Conservation (phyloP, 1,140 invertebrate genomes). For the Triops longicaudatus region DNA sequence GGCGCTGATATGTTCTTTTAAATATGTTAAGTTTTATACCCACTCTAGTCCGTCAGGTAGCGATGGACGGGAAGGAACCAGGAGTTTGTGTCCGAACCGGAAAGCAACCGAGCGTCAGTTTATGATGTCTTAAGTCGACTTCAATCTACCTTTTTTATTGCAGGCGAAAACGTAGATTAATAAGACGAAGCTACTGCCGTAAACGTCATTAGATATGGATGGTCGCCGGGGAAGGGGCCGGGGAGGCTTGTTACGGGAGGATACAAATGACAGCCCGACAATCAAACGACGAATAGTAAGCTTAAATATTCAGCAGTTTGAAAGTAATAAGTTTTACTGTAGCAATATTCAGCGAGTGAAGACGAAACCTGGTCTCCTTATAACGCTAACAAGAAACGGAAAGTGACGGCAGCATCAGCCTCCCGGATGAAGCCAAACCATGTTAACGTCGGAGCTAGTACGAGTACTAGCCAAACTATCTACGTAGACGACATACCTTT, state of each 20-base stretch:
- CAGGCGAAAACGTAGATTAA: background rate
- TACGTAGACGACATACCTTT: background rate
- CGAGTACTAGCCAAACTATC: background rate
- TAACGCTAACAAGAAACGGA: background rate
- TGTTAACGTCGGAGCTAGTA: background rate
- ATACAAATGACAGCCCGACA: background rate
- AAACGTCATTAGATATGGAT: background rate
- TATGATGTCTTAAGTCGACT: no score
- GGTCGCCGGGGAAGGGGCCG: constrained; percentile 3
- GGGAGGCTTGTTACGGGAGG: background rate
- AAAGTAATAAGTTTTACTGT: background rate
- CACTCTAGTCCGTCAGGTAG: no score
- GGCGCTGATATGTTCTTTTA: no score
- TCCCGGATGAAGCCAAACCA: background rate
- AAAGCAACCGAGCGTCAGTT: no score
- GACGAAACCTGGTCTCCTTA: background rate
- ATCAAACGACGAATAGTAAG: background rate
- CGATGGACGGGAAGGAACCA: no score
- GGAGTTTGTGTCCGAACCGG: no score
- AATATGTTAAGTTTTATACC: no score
- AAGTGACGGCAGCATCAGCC: background rate
- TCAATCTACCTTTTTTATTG: no score
- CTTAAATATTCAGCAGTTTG: background rate
- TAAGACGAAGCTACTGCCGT: background rate
- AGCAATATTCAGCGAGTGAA: background rate